phyloP scores from a whole-genome alignment of 2,888 invertebrate genomes.

The Caenorhabditis angaria region DNA sequence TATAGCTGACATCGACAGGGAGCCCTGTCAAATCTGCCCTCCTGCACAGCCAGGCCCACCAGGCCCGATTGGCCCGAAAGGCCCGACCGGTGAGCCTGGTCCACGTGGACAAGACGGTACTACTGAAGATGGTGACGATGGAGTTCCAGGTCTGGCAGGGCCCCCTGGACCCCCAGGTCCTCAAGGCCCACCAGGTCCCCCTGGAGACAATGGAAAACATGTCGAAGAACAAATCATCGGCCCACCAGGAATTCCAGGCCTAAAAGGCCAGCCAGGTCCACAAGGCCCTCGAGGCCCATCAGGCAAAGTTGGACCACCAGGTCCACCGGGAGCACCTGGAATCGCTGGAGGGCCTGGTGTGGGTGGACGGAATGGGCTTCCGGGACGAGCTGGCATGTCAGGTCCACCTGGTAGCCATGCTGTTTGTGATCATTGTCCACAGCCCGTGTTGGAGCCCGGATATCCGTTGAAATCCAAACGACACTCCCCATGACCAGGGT shows the following conservation, averaged over 20 bases:
- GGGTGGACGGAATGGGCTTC: constrained; percentile 31
- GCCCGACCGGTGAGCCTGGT: constrained; percentile 29
- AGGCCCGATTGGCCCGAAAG: constrained; percentile 44
- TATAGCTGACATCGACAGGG: constrained; percentile 37
- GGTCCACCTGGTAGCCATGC: constrained; percentile 31
- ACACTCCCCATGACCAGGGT: not conserved
- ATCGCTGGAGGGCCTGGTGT: constrained; percentile 33
- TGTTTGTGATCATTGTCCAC: constrained; percentile 41
- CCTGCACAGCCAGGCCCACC: constrained; percentile 35
- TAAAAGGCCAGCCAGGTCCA: constrained; percentile 25
- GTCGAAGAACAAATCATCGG: constrained; percentile 22
- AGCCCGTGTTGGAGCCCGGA: constrained; percentile 37
- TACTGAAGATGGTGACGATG: constrained; percentile 33
- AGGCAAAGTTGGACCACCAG: constrained; percentile 33
- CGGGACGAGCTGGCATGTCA: constrained; percentile 28
- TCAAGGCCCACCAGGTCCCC: constrained; percentile 26
- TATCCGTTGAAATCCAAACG: constrained; percentile 7
- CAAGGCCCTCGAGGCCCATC: constrained; percentile 30
- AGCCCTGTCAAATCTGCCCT: constrained; percentile 42
- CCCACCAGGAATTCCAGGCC: constrained; percentile 32
- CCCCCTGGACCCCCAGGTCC: constrained; percentile 42
- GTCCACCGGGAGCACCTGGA: constrained; percentile 35
- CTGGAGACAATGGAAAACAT: constrained; percentile 18
- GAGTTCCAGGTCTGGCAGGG: constrained; percentile 34
- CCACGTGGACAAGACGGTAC: constrained; percentile 39